Percentiles rank a stretch among this genome's conserved stretches.
Conservation (phyloP, 2,113 vertebrate species). For the Bufo gargarizans region DNA sequence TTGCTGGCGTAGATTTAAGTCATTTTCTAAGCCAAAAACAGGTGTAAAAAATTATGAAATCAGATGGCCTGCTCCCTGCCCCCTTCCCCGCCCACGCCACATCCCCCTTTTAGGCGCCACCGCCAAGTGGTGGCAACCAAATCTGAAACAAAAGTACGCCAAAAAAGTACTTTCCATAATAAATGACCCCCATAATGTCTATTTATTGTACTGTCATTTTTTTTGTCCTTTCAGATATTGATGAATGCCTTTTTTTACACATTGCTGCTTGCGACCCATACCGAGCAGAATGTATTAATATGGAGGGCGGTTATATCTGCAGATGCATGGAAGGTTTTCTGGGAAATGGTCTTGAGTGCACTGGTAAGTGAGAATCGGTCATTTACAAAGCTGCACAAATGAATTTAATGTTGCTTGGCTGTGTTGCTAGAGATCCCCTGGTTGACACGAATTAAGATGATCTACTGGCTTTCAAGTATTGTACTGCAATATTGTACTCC, state of each 20-base stretch:
- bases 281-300: slow-evolving; percentile 70
- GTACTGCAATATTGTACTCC: no score
- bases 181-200: no score
- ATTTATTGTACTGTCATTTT: not conserved
- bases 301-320: slow-evolving; percentile 75
- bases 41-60: no score
- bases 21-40: no score
- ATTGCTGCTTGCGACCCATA: slow-evolving; percentile 62
- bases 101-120: no score
- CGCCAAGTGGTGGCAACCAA: no score
- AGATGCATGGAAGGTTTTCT: slow-evolving; percentile 72
- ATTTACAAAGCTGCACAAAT: not conserved
- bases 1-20: no score
- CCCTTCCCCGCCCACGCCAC: no score
- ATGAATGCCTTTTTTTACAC: slow-evolving; percentile 68
- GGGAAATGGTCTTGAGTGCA: slow-evolving; percentile 75
- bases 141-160: no score
- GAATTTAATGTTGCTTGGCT: not conserved
- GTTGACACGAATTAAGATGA: not conserved
- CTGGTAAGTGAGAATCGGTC: slow-evolving; percentile 64
- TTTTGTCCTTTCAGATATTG: slow-evolving; percentile 66
- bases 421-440: not conserved
- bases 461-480: no score
- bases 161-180: no score
- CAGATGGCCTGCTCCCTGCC: no score